Evolutionary conservation across 2,888 invertebrate species (phyloP), one percentile per base, ranked within the genome.

Genomic region (Teleogryllus oceanicus): DNA sequence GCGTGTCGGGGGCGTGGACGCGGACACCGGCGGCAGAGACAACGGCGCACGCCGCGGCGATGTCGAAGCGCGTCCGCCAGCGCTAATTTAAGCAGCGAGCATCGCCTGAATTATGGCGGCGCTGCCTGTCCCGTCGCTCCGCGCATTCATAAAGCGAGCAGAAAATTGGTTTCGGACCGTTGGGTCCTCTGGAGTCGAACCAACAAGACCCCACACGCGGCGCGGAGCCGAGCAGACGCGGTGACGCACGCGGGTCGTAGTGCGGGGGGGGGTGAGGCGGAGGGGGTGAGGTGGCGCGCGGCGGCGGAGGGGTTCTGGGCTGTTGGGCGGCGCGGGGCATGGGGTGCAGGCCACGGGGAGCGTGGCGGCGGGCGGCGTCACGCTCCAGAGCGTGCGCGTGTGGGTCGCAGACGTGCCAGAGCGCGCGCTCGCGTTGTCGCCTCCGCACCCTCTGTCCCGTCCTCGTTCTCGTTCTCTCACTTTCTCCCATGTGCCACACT

Each of bases 121-220:
- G 77, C 50, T 49, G 50, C 77, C 77, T 20, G 37, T 3, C n/a
- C 37, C 49, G 49, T 77, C 50, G 50, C 77, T 8, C 49, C 49
- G 24, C 76, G 18, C 18, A 24, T 16, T 37, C 16, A 76, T 37
- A 75, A 24, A 24, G 76, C 77, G 5, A 49, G 74, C 77, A 79
- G 76, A 51, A 79, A 77, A 79, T 79, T 79, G 74, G 79, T 79
- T 79, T 62, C 77, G 20, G 20, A 76, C 74, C 21, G 74, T 75
- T 78, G 75, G 37, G 20, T 74, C 74, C 62, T 74, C 78, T 12
- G 78, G 62, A 78, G 74, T 62, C 62, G 62, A 62, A 62, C 62
- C 62, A 62, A 62, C 62, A 62, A 62, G 62, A 62, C 62, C 62
- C n/a, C 62, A 62, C 62, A 62, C 62, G 62, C 62, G 16, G 62